Evolutionary conservation across 2,888 invertebrate species (phyloP).

Genomic region (Mesorhabditis belari): DNA sequence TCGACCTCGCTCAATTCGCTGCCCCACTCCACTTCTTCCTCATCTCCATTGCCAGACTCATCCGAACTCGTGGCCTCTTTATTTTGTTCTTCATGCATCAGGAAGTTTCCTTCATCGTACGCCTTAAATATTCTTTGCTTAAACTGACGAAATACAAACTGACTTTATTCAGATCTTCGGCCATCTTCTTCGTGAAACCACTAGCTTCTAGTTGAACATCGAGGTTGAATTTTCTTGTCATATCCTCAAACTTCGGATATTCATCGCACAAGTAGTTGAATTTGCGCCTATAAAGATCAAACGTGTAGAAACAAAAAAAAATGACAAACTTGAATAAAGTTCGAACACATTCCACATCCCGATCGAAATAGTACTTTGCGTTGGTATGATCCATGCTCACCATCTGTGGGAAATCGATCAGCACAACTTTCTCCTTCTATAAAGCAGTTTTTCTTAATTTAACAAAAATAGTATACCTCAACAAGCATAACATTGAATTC

Average conservation of each 20-base stretch:
- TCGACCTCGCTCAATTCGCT: slow-evolving; percentile 11
- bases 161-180: slow-evolving; percentile 43
- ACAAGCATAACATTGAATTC: slow-evolving; percentile 88
- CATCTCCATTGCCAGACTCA: slow-evolving; percentile 6
- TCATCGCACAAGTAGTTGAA: slow-evolving; percentile 77
- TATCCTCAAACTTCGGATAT: slow-evolving; percentile 56
- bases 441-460: slow-evolving; percentile 42
- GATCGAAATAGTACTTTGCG: slow-evolving; percentile 82
- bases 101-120: slow-evolving; percentile 47
- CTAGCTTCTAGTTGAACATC: slow-evolving; percentile 86
- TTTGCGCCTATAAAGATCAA: slow-evolving; percentile 73
- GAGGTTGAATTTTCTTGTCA: slow-evolving; percentile 66
- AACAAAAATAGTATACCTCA: slow-evolving; percentile 13
- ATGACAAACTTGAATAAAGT: slow-evolving; percentile 55
- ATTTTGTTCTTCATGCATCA: slow-evolving; percentile 29
- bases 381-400: slow-evolving; percentile 85
- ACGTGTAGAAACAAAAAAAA: background rate
- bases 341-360: slow-evolving; percentile 85
- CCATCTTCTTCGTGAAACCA: slow-evolving; percentile 71
- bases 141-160: background rate
- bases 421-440: slow-evolving; percentile 67
- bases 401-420: slow-evolving; percentile 99
- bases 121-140: slow-evolving; percentile 32
- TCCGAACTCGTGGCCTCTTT: slow-evolving; percentile 16
- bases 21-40: slow-evolving; percentile 11